Evolutionary conservation across 2,113 vertebrate species (phyloP), one percentile per base, ranked within the genome.

Genomic region (Lamprologus sp.): DNA sequence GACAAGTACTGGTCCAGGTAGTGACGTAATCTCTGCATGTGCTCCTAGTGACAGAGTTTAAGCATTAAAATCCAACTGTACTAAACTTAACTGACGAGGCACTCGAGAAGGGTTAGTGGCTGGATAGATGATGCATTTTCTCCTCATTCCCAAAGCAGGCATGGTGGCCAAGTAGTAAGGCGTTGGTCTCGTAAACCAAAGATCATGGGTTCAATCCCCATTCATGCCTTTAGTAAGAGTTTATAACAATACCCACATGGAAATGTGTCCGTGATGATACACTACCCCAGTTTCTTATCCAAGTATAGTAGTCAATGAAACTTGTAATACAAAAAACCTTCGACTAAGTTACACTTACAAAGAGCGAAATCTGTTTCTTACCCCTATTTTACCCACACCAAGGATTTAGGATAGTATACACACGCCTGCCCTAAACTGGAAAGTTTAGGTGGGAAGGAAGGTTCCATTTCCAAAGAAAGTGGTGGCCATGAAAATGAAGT

Each of bases 71-170:
- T 68, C n/a, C 35, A 23, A 21, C 35, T 68, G 12, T 21, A 65
- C 7, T 6, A 37, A 35, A n/a, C 1, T 37, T 65, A 65, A 35
- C 6, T n/a, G 33, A 65, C 1, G 2, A n/a, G 17, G 19, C 60
- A 37, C 10, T n/a, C 4, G 2, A 9, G 35, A 21, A 23, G 4
- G 12, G 9, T 2, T 58, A 10, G 56, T 60, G 8, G 1, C 5
- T 60, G 56, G 56, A 60, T 65, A 65, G 60, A 65, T 65, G 10
- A 37, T 65, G 19, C 3, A 35, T 4, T 35, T 35, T 65, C 6
- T 2, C 0, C 9, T 7, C 1, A 0, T 0, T 0, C 58, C 1
- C 9, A 1, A 5, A 0, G 7, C 10, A 65, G 60, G 19, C 11
- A 47, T 73, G 23, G 6, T 75, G 14, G 68, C 40, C 40, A 75